Evolutionary conservation across 2,888 invertebrate species (phyloP).

Genomic region (Drosophila eohydei): DNA sequence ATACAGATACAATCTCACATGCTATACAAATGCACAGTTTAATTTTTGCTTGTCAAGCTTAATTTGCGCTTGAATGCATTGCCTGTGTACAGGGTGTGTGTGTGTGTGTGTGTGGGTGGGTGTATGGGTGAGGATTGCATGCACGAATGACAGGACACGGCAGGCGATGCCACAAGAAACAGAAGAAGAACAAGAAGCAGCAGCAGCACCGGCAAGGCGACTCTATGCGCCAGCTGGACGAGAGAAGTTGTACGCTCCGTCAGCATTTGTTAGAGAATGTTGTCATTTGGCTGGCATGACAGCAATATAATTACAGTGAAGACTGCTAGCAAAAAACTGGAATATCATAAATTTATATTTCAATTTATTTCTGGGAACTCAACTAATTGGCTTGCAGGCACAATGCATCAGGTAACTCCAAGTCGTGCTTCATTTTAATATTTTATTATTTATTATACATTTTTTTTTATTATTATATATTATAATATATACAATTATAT

Average conservation of each 20-base stretch:
- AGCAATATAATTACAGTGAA: slow-evolving; percentile 53
- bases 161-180: slow-evolving; percentile 43
- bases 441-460: no score
- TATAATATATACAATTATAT: no score
- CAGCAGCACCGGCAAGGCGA: slow-evolving; percentile 28
- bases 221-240: slow-evolving; percentile 39
- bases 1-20: slow-evolving; percentile 29
- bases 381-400: not conserved
- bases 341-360: not conserved
- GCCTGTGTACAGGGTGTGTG: slow-evolving; percentile 27
- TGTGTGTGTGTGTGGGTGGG: slow-evolving; percentile 20
- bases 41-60: slow-evolving; percentile 81
- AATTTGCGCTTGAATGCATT: slow-evolving; percentile 79
- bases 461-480: no score
- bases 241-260: slow-evolving; percentile 35
- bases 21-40: slow-evolving; percentile 62
- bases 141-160: slow-evolving; percentile 65
- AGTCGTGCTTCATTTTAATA: no score
- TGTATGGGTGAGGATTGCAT: slow-evolving; percentile 55
- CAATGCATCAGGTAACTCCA: not conserved
- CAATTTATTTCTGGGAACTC: no score
- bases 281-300: slow-evolving; percentile 49
- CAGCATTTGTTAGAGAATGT: slow-evolving; percentile 55
- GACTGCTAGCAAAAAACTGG: slow-evolving; percentile 3
- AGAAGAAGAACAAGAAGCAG: slow-evolving; percentile 21